Conservation (phyloP, 1,140 invertebrate species). For the Magallana ariakensis region DNA sequence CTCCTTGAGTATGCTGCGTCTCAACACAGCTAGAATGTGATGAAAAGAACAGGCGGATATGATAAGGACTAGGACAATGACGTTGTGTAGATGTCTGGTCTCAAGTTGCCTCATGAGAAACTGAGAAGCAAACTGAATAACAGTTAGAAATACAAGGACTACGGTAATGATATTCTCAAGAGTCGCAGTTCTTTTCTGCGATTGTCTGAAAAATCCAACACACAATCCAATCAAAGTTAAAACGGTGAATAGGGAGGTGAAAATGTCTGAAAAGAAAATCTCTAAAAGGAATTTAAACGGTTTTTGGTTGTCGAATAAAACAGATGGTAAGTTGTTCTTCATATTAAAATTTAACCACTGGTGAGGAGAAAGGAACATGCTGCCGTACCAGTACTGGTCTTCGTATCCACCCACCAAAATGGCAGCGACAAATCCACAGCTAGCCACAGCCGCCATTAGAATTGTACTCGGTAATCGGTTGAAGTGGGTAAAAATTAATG, state of each 20-base stretch:
- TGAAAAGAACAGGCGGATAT: slow-evolving; percentile 56
- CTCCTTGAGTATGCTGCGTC: not conserved
- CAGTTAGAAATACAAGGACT: not conserved
- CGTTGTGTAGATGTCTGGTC: slow-evolving; percentile 66
- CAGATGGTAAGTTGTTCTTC: slow-evolving; percentile 56
- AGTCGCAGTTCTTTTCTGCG: not conserved
- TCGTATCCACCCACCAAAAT: slow-evolving; percentile 60
- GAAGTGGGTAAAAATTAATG: slow-evolving; percentile 28
- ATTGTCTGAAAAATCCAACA: not conserved
- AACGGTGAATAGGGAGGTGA: slow-evolving; percentile 39
- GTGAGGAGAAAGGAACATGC: slow-evolving; percentile 64
- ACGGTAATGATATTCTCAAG: not conserved
- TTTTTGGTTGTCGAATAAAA: slow-evolving; percentile 62
- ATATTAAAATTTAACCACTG: slow-evolving; percentile 75
- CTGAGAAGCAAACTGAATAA: slow-evolving; percentile 41
- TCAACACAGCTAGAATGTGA: not conserved
- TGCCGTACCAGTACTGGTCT: slow-evolving; percentile 68
- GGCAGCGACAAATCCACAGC: slow-evolving; percentile 50
- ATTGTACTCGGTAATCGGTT: not conserved
- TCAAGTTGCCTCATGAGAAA: slow-evolving; percentile 64
- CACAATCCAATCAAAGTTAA: slow-evolving; percentile 25
- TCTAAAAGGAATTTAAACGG: slow-evolving; percentile 53
- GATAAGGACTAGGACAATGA: slow-evolving; percentile 61
- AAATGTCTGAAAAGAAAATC: slow-evolving; percentile 55
- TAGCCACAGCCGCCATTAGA: slow-evolving; percentile 18